Evolutionary conservation across 2,113 vertebrate species (phyloP).

Genomic region (Pollachius pollachius): DNA sequence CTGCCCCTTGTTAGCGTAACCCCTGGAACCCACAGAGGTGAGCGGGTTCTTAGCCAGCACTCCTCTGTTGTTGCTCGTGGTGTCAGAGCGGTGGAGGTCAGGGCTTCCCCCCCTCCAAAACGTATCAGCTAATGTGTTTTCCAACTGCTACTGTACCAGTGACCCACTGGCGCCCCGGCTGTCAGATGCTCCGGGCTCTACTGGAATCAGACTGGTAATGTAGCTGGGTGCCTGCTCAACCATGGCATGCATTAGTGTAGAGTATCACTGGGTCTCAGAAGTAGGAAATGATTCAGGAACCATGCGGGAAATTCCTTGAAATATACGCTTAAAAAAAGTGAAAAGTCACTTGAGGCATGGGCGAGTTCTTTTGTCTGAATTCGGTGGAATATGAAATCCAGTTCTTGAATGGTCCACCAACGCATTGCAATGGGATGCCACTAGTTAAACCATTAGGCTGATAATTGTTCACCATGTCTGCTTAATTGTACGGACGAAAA

Average conservation of each 20-base stretch:
- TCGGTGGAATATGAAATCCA: no score
- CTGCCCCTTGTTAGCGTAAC: conserved; percentile 5
- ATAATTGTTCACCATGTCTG: no score
- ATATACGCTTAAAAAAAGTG: neutral
- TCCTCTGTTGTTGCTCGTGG: neutral
- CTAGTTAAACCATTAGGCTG: no score
- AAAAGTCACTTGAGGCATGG: neutral
- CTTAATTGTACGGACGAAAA: no score
- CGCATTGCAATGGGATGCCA: no score
- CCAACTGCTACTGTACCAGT: conserved; percentile 40
- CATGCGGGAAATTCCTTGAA: neutral
- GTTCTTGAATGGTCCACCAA: no score
- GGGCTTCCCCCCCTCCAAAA: conserved; percentile 3
- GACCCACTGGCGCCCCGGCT: conserved; percentile 32
- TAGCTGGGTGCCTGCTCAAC: conserved; percentile 41
- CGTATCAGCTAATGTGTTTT: conserved; percentile 56
- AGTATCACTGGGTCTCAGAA: conserved; percentile 44
- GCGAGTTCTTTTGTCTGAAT: no score
- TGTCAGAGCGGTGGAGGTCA: neutral
- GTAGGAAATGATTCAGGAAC: conserved; percentile 21
- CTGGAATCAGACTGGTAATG: conserved; percentile 48
- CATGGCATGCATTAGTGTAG: conserved; percentile 31
- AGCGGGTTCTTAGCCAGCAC: conserved; percentile 4
- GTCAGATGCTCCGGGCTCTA: conserved; percentile 43
- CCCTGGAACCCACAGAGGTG: neutral